A percentile compares a stretch with the other conserved stretches of the same genome.
phyloP scores from a whole-genome alignment of 2,797 vertebrate species.

The Neosalanx taihuensis region DNA sequence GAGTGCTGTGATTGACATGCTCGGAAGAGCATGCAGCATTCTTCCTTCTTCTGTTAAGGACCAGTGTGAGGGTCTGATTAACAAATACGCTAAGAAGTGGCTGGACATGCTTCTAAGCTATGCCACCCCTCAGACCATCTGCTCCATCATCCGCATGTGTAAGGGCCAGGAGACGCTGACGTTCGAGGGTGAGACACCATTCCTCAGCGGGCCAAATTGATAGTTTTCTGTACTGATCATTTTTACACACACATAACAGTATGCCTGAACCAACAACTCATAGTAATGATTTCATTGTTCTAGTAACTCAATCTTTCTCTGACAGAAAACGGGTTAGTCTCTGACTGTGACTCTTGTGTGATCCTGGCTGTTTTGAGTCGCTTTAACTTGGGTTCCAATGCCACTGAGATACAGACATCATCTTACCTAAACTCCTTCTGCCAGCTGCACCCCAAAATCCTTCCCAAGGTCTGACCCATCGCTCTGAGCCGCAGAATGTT shows the following conservation, averaged over 20 bases:
- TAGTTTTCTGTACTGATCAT: not conserved
- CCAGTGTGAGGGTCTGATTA: conserved; percentile 74
- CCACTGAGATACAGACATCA: conserved; percentile 42
- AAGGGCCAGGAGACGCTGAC: conserved; percentile 31
- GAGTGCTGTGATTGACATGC: conserved; percentile 58
- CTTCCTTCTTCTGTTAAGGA: conserved; percentile 61
- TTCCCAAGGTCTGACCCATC: conserved; percentile 55
- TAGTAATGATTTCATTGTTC: not conserved
- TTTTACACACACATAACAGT: not conserved
- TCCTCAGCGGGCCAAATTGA: not conserved
- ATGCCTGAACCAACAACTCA: too few relatives aligned
- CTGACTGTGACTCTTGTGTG: conserved; percentile 47
- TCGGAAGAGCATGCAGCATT: conserved; percentile 69
- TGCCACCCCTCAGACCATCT: conserved; percentile 77
- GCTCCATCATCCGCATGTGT: conserved; percentile 74
- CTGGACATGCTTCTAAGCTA: conserved; percentile 66
- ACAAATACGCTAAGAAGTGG: conserved; percentile 65
- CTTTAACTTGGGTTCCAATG: conserved; percentile 44
- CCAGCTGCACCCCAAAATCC: conserved; percentile 22
- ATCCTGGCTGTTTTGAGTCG: conserved; percentile 42
- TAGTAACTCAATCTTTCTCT: not conserved
- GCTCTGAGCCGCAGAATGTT: too few relatives aligned
- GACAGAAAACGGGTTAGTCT: conserved; percentile 12
- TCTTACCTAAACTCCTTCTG: conserved; percentile 50
- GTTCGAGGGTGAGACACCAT: not conserved